Percentiles rank a stretch among this genome's conserved stretches.
phyloP scores from a whole-genome alignment of 2,888 invertebrate genomes.

The Amaurobius ferox region DNA sequence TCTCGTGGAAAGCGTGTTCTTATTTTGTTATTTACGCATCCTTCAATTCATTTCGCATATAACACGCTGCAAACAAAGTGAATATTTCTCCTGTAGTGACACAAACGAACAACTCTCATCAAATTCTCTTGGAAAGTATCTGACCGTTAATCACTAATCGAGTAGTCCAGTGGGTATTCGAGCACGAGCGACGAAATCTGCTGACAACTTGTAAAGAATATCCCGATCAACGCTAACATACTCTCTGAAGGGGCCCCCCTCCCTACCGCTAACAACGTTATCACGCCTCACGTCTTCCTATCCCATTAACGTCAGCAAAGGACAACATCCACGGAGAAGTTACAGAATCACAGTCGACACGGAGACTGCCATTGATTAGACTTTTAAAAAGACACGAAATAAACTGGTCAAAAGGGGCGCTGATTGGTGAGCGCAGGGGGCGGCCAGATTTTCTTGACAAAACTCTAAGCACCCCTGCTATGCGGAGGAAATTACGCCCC shows the following conservation, averaged over 20 bases:
- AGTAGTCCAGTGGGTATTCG: too few relatives aligned
- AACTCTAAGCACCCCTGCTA: slow-evolving; percentile 45
- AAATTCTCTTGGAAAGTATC: too few relatives aligned
- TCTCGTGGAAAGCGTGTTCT: too few relatives aligned
- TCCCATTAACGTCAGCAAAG: slow-evolving; percentile 11
- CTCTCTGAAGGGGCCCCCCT: background rate
- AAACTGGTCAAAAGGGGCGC: slow-evolving; percentile 52
- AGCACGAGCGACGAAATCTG: background rate
- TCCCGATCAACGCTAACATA: background rate
- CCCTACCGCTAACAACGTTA: background rate
- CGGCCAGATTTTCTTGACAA: slow-evolving; percentile 67
- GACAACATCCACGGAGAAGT: background rate
- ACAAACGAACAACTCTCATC: too few relatives aligned
- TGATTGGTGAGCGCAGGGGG: slow-evolving; percentile 60
- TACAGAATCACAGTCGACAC: slow-evolving; percentile 30
- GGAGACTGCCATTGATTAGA: slow-evolving; percentile 43
- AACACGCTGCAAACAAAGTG: too few relatives aligned
- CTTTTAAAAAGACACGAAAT: slow-evolving; percentile 62
- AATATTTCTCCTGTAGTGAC: too few relatives aligned
- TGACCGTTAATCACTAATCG: too few relatives aligned
- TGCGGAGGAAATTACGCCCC: slow-evolving; percentile 59
- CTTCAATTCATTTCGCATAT: too few relatives aligned
- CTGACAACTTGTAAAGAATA: background rate
- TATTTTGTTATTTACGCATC: too few relatives aligned
- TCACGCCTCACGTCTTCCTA: background rate